phyloP scores from a whole-genome alignment of 2,113 vertebrate genomes.

The Turnix velox region DNA sequence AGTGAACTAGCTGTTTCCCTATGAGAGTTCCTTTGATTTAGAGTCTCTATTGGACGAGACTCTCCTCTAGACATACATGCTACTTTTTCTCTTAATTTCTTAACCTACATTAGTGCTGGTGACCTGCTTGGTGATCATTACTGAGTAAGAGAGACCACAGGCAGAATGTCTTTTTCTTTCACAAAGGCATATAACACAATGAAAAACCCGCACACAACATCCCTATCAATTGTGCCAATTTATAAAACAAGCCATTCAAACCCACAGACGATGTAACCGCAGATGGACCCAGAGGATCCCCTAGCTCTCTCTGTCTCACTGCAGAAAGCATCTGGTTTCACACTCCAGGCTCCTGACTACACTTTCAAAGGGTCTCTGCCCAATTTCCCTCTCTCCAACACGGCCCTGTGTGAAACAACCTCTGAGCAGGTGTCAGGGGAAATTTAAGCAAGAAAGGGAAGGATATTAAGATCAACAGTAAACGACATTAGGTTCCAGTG shows the following conservation, averaged over 20 bases:
- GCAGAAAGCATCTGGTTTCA: constrained; percentile 40
- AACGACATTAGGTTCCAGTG: neutral
- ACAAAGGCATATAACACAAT: neutral
- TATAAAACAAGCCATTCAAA: constrained; percentile 39
- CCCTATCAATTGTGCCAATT: constrained; percentile 45
- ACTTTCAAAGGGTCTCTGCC: constrained; percentile 14
- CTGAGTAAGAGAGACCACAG: constrained; percentile 38
- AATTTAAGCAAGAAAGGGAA: constrained; percentile 49
- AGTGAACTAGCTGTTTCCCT: constrained; percentile 37
- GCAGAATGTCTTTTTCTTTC: constrained; percentile 34
- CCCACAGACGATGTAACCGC: neutral
- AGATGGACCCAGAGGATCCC: neutral
- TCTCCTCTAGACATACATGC: neutral
- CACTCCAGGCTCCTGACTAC: neutral
- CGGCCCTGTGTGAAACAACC: neutral
- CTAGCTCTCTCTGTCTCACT: neutral
- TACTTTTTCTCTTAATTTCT: constrained; percentile 26
- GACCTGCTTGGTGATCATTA: constrained; percentile 21
- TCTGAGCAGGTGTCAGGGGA: constrained; percentile 49
- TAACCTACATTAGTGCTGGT: neutral
- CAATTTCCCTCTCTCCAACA: constrained; percentile 7
- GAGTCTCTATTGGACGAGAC: neutral
- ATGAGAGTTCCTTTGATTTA: constrained; percentile 35
- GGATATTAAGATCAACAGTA: constrained; percentile 44
- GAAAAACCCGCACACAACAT: neutral